Conservation (phyloP, 1,140 invertebrate species). For the Drosophila pseudoobscura region DNA sequence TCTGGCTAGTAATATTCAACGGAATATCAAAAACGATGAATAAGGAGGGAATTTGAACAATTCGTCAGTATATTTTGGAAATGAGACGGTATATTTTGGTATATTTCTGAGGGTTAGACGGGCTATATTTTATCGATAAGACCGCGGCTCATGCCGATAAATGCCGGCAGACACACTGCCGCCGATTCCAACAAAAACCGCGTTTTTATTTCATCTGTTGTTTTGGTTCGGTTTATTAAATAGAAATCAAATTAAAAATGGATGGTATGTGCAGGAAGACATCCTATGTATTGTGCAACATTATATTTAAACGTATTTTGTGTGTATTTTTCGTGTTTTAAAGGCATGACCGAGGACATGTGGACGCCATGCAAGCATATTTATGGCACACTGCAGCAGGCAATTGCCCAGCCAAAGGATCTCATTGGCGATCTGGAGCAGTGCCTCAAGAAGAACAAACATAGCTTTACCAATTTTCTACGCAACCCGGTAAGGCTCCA, state of each 20-base stretch:
- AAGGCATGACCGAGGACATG: conserved; percentile 86
- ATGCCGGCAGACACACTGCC: background rate
- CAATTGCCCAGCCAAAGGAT: conserved; percentile 87
- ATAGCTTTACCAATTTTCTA: conserved; percentile 93
- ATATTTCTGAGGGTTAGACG: too few species aligned
- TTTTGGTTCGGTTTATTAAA: too few species aligned
- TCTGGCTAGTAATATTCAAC: too few species aligned
- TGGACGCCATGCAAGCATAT: conserved; percentile 95
- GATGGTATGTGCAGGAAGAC: conserved; percentile 43
- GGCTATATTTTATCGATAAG: too few species aligned
- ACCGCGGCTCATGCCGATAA: too few species aligned
- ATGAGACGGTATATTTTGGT: too few species aligned
- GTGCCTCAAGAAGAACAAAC: conserved; percentile 90
- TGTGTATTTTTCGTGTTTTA: background rate
- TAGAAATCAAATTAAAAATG: conserved; percentile 33
- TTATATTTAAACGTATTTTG: background rate
- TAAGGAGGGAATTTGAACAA: too few species aligned
- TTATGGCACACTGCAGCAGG: conserved; percentile 88
- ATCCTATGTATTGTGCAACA: background rate
- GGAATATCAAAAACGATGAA: too few species aligned
- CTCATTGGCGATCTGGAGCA: conserved; percentile 91
- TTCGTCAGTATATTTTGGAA: too few species aligned
- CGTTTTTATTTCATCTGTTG: too few species aligned
- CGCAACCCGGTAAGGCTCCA: conserved; percentile 91
- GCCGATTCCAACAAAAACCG: background rate